These are phyloP conservation scores for Frankliniella fusca DNA, from an alignment of 2,888 invertebrate species.

Conservation along the genomic window DNA sequence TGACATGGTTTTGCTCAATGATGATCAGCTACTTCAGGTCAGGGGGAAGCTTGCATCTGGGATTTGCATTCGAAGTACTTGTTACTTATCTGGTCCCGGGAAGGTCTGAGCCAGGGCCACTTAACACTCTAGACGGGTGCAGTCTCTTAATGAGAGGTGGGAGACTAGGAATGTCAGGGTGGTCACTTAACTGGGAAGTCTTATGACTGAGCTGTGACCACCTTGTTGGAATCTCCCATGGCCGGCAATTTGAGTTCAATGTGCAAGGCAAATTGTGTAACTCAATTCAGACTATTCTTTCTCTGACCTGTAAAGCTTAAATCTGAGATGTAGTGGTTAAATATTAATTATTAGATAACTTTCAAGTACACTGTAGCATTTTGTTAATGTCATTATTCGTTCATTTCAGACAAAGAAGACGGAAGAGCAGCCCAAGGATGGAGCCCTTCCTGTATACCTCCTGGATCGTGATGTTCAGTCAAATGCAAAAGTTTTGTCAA, in stretches of 20 bases:
- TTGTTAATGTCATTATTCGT: not conserved
- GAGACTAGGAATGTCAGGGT: slow-evolving; percentile 37
- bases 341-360: too few species aligned
- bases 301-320: slow-evolving; percentile 51
- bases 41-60: slow-evolving; percentile 73
- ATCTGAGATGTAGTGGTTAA: not conserved
- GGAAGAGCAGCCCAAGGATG: slow-evolving; percentile 77
- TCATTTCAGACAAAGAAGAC: slow-evolving; percentile 64
- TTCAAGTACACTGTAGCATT: not conserved
- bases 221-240: slow-evolving; percentile 64
- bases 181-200: slow-evolving; percentile 54
- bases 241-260: slow-evolving; percentile 72
- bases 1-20: not conserved
- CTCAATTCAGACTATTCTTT: slow-evolving; percentile 86
- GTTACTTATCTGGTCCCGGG: slow-evolving; percentile 51
- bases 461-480: slow-evolving; percentile 93
- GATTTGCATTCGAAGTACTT: slow-evolving; percentile 60
- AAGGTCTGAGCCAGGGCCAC: slow-evolving; percentile 74
- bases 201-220: slow-evolving; percentile 48
- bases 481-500: slow-evolving; percentile 91
- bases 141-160: slow-evolving; percentile 15
- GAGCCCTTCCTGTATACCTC: slow-evolving; percentile 93
- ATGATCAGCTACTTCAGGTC: slow-evolving; percentile 46
- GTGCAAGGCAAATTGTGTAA: slow-evolving; percentile 66
- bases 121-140: slow-evolving; percentile 66